Conservation (phyloP, 2,797 vertebrate genomes). For the Euthynnus affinis region DNA sequence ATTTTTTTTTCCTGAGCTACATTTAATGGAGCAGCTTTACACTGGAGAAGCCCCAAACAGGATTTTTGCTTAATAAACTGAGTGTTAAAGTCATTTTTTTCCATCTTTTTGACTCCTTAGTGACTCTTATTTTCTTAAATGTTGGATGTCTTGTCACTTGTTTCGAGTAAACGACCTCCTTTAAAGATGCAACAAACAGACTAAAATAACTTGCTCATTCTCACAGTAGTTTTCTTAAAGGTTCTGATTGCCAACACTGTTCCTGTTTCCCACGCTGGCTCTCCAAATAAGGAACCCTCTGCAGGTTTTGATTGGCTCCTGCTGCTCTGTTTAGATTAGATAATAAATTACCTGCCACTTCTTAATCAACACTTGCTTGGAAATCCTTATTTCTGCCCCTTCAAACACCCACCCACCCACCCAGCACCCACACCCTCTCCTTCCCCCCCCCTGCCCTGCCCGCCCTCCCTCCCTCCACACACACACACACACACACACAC, state of each 20-base stretch:
- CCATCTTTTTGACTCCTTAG: too few species aligned
- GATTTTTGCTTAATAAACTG: neutral
- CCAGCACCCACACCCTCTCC: too few species aligned
- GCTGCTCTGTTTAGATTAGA: constrained; percentile 60
- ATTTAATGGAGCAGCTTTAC: too few species aligned
- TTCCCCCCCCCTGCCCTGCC: too few species aligned
- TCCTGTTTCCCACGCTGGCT: constrained; percentile 65
- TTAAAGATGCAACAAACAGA: neutral
- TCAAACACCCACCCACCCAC: constrained; percentile 15
- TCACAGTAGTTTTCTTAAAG: constrained; percentile 20
- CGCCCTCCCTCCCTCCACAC: too few species aligned
- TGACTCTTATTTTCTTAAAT: neutral
- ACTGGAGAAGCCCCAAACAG: neutral
- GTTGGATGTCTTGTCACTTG: too few species aligned
- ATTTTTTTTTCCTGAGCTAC: neutral
- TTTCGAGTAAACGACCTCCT: neutral
- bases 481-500: too few species aligned
- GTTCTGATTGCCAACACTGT: constrained; percentile 41
- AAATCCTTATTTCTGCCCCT: neutral
- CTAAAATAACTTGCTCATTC: neutral
- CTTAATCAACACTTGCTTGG: constrained; percentile 48
- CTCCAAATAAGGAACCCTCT: constrained; percentile 39
- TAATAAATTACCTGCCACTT: constrained; percentile 70
- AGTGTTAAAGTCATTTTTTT: neutral
- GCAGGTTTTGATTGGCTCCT: constrained; percentile 53